Conservation (phyloP, 2,113 vertebrate genomes). For the Sceloporus undulatus region DNA sequence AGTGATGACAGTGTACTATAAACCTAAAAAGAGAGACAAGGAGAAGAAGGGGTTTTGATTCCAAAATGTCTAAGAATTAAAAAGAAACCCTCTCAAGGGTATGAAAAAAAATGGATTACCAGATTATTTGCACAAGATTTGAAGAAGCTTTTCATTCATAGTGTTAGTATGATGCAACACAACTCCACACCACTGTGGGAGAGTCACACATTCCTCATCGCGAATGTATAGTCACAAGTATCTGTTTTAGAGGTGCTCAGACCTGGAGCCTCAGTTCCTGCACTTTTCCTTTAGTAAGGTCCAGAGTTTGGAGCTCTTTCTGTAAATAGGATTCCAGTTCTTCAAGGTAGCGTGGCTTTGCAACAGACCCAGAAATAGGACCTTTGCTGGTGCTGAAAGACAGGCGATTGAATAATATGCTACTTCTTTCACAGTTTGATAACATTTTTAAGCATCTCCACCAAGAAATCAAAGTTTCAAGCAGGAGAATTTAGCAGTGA, state of each 20-base stretch:
- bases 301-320: conserved; percentile 79
- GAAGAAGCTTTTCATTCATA: neutral
- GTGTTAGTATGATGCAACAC: neutral
- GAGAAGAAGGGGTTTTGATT: too few relatives aligned
- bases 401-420: neutral
- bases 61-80: too few relatives aligned
- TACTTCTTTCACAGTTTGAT: neutral
- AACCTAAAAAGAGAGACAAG: too few relatives aligned
- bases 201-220: neutral
- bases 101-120: too few relatives aligned
- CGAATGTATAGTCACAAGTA: neutral
- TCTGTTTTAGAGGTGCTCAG: conserved; percentile 1
- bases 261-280: conserved; percentile 86
- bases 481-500: neutral
- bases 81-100: too few relatives aligned
- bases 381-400: conserved; percentile 57
- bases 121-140: neutral
- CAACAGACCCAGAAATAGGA: conserved; percentile 34
- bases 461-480: neutral
- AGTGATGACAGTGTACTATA: too few relatives aligned
- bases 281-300: conserved; percentile 65
- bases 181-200: neutral
- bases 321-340: conserved; percentile 79
- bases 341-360: conserved; percentile 81
- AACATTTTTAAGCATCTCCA: neutral